Evolutionary conservation across 2,888 invertebrate genomes (phyloP), one percentile per base, ranked within the genome.

Genomic region (Phorcus lineatus): DNA sequence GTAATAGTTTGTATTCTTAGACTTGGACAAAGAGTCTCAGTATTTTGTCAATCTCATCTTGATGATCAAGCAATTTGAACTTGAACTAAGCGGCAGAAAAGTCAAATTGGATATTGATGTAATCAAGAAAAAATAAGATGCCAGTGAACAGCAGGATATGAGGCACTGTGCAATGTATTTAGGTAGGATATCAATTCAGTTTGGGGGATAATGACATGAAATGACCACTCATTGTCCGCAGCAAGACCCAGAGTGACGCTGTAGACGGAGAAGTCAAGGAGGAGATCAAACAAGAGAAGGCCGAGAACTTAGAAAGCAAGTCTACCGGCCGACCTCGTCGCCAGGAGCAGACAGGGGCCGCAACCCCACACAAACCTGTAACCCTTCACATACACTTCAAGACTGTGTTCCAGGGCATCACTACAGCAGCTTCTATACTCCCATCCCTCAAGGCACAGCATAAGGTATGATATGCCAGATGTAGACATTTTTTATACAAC

Each of bases 381-480:
- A 86, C 86, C 28, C 80, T 90, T 7, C 90, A 90, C 78, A 88
- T 92, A 40, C 92, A 92, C 83, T 86, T 93, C 83, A 92, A 92
- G 85, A 92, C 91, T 40, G 85, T 90, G 82, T 93, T 98, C 79
- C 92, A 93, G 82, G 98, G 98, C 89, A 94, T 99, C 80, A 97
- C 97, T 86, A 96, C 99, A 82, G 98, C 97, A 70, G 99, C 99
- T 0, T 98, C 99, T 0, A 93, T 99, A 57, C 93, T 99, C 86
- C 99, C 99, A 0, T 99, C 99, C 0, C 94, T 99, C n/a, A 97
- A 97, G 94, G 99, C 99, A 0, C 97, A 98, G 93, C 99, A 99
- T 94, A 97, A 92, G 90, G 93, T 93, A 47, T 6, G 9, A 47
- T 6, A 9, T 47, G 47, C 13, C 4, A 9, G 6, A 11, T 47